A percentile compares a stretch with the other conserved stretches of the same genome.
phyloP scores from a whole-genome alignment of 2,113 vertebrate genomes.

The Myrmophylax atrothorax region DNA sequence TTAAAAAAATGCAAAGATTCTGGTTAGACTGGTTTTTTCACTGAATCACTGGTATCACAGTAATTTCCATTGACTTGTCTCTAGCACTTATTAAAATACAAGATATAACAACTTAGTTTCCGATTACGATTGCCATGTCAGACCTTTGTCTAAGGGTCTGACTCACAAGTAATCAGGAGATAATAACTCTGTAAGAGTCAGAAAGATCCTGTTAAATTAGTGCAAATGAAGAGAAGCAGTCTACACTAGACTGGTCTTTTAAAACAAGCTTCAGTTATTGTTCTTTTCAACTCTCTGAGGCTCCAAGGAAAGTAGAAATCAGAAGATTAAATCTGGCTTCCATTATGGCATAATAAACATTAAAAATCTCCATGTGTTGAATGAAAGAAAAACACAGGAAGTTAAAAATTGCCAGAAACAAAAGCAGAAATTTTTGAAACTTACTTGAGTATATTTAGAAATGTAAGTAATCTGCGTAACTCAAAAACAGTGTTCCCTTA shows the following conservation, averaged over 20 bases:
- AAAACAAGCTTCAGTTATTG: neutral
- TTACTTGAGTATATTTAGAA: neutral
- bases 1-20: neutral
- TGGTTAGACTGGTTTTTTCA: neutral
- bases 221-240: neutral
- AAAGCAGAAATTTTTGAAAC: neutral
- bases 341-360: neutral
- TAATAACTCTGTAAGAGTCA: neutral
- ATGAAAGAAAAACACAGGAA: neutral
- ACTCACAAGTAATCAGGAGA: neutral
- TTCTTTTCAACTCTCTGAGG: neutral
- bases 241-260: neutral
- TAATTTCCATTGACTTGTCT: neutral
- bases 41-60: neutral
- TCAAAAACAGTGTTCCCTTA: neutral
- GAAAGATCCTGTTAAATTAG: neutral
- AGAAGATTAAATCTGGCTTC: neutral
- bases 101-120: neutral
- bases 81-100: neutral
- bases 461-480: neutral
- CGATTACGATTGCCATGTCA: neutral
- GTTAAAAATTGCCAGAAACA: neutral
- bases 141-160: neutral
- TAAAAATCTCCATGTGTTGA: neutral
- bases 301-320: neutral